A percentile compares a stretch with the other conserved stretches of the same genome.
Evolutionary conservation across 2,888 invertebrate genomes (phyloP).

Genomic region (Cheilosia vernalis): DNA sequence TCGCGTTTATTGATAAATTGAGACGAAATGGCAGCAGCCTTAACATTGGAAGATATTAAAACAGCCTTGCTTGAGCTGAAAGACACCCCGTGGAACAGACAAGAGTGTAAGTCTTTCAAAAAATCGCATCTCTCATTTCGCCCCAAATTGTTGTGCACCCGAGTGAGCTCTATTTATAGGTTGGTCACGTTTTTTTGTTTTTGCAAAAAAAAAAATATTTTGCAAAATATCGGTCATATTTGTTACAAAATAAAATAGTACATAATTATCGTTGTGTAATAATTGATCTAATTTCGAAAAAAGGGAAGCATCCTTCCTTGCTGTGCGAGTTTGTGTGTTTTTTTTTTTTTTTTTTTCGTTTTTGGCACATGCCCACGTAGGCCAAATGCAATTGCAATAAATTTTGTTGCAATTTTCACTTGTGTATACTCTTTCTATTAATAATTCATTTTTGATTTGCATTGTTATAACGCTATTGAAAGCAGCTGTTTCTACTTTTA

Average conservation of each 20-base stretch:
- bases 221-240: conserved; percentile 50
- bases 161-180: conserved; percentile 57
- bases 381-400: conserved; percentile 58
- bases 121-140: neutral
- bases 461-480: conserved; percentile 44
- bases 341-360: conserved; percentile 29
- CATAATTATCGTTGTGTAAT: conserved; percentile 68
- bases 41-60: conserved; percentile 69
- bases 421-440: conserved; percentile 29
- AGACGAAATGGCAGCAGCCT: conserved; percentile 54
- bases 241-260: conserved; percentile 43
- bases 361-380: conserved; percentile 66
- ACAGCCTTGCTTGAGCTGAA: conserved; percentile 56
- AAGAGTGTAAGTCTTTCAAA: conserved; percentile 60
- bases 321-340: neutral
- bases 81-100: conserved; percentile 67
- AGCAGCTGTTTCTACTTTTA: conserved; percentile 56
- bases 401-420: conserved; percentile 24
- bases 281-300: conserved; percentile 27
- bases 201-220: neutral
- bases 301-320: neutral
- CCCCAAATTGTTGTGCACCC: conserved; percentile 1
- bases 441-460: conserved; percentile 56
- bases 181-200: conserved; percentile 42
- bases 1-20: neutral